These are phyloP conservation scores for Rhinogobio ventralis DNA, from an alignment of 2,797 vertebrate species.

Conservation along the genomic window DNA sequence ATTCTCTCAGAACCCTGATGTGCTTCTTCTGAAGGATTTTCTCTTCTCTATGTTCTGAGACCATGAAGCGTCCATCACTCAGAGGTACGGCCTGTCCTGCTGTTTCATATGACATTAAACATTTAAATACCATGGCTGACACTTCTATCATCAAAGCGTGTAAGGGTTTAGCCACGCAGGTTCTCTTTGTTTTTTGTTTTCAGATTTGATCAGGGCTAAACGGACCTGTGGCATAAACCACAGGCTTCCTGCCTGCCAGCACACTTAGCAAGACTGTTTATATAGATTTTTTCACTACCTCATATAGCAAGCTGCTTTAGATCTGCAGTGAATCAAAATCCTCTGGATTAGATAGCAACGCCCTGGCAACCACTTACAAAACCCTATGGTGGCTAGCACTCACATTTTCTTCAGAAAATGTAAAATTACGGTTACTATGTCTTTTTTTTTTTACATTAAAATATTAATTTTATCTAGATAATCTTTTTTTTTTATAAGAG, in stretches of 20 bases:
- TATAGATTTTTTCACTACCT: not conserved
- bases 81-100: not conserved
- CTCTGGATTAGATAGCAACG: not conserved
- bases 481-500: not conserved
- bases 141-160: conserved; percentile 6
- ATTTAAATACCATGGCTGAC: not conserved
- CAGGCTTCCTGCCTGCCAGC: conserved; percentile 9
- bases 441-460: not conserved
- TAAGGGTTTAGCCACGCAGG: not conserved
- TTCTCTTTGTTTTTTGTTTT: not conserved
- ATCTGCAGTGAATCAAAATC: not conserved
- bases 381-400: not conserved
- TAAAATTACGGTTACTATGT: not conserved
- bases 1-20: conserved; percentile 9
- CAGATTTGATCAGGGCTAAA: not conserved
- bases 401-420: not conserved
- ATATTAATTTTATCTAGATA: not conserved
- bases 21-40: conserved; percentile 10
- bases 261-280: not conserved
- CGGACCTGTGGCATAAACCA: not conserved
- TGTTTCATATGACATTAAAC: not conserved
- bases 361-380: not conserved
- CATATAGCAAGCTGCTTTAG: not conserved
- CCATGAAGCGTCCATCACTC: not conserved
- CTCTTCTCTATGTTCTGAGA: not conserved